Base-by-base conservation (phyloP, 1,140 invertebrate species). In the Pseudachorutes palmiensis region DNA sequence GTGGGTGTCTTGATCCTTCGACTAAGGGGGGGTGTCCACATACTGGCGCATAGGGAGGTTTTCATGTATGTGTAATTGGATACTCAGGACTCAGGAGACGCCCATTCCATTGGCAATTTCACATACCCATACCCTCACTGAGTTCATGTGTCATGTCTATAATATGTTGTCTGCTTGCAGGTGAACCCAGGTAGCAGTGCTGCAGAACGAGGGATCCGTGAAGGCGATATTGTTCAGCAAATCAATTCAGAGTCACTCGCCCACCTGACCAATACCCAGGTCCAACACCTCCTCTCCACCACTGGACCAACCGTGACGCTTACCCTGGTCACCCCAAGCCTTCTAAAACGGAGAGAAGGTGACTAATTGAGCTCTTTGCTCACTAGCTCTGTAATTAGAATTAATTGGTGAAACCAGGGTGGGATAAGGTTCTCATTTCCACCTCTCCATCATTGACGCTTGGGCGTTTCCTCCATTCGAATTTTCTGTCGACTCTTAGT, bases 171-270 rank as follows among this genome's bases (percentile, higher is more conserved):
- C 28, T 48, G 36, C 28, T 68, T 69, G 12, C 81, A 91, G 89
- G 89, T 92, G 70, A 91, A 91, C 79, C 88, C 88, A 24, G 88
- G 87, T 9, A 87, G 88, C 65, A 90, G 90, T 77, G 89, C 88
- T 3, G 85, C 87, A 9, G 80, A 86, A 70, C 83, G 85, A 72
- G 88, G 89, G 2, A 84, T 90, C 30, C 78, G 88, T 63, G 88
- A 91, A 78, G 89, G 88, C 45, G 88, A 90, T 76, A 81, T 89
- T 64, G 88, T 92, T 72, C 86, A 85, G 36, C 86, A 86, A 60
- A 90, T 92, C 74, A 90, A 91, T 78, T 87, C 85, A 24, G 82
- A 83, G 65, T 78, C 82, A 22, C 88, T 88, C 0, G 81, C 83
- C 66, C 80, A 83, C 69, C 81, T 91, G 75, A 87, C 83, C 41